phyloP scores from a whole-genome alignment of 2,797 vertebrate genomes.

The Mycteria americana region DNA sequence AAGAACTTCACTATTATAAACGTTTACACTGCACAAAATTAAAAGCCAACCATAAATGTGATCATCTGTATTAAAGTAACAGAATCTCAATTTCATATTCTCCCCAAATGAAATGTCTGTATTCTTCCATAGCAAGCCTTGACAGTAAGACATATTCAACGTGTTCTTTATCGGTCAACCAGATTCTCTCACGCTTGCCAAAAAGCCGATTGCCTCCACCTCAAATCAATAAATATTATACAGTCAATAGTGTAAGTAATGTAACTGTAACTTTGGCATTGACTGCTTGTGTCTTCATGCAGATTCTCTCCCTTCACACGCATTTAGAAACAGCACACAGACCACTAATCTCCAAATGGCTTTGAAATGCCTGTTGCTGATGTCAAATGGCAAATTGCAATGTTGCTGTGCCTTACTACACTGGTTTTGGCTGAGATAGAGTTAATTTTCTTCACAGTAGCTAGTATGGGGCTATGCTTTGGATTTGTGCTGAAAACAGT shows the following conservation, averaged over 20 bases:
- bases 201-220: not conserved
- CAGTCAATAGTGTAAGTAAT: not conserved
- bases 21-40: not conserved
- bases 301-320: not conserved
- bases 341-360: not conserved
- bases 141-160: not conserved
- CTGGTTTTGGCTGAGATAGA: no score
- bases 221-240: not conserved
- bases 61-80: not conserved
- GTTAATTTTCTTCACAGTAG: no score
- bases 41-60: not conserved
- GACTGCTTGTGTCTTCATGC: not conserved
- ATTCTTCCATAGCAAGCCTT: not conserved
- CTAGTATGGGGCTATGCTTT: no score
- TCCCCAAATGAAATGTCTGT: not conserved
- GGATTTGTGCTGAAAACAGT: no score
- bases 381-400: not conserved
- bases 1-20: not conserved
- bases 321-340: not conserved
- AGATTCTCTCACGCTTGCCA: not conserved
- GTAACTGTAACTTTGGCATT: not conserved
- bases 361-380: not conserved
- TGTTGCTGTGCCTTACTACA: not conserved
- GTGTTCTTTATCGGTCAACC: not conserved
- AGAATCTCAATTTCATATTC: not conserved